phyloP scores from a whole-genome alignment of 2,888 invertebrate genomes.

The Deilephila porcellus region DNA sequence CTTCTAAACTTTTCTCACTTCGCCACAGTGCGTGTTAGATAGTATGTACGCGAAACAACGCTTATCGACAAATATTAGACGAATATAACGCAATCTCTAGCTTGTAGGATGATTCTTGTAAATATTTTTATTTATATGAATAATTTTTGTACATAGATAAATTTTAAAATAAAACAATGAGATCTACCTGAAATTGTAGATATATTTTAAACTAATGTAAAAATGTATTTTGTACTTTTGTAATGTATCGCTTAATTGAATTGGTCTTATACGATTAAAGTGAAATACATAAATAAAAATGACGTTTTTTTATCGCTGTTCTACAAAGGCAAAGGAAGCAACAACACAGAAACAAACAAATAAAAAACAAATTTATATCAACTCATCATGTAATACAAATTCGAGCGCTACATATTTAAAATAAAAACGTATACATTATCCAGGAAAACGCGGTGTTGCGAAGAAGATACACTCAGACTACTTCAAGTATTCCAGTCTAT shows the following conservation, averaged over 20 bases:
- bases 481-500: conserved; percentile 27
- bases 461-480: conserved; percentile 20
- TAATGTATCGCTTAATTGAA: conserved; percentile 54
- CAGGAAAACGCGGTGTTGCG: background rate
- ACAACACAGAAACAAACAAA: background rate
- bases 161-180: conserved; percentile 41
- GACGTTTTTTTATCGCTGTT: background rate
- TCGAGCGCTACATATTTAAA: background rate
- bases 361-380: background rate
- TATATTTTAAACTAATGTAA: conserved; percentile 54
- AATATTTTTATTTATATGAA: conserved; percentile 73
- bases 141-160: conserved; percentile 65
- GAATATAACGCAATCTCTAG: conserved; percentile 20
- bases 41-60: conserved; percentile 44
- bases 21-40: conserved; percentile 51
- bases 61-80: conserved; percentile 27
- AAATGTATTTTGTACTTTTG: conserved; percentile 56
- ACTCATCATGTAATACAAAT: background rate
- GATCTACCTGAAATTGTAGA: conserved; percentile 58
- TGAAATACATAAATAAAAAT: conserved; percentile 19
- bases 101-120: conserved; percentile 57
- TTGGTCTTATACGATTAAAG: conserved; percentile 54
- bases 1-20: conserved; percentile 63
- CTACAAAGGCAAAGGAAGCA: background rate
- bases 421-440: conserved; percentile 7